Base-by-base conservation (phyloP, 2,888 invertebrate species). In the Zaprionus obscuricornis region DNA sequence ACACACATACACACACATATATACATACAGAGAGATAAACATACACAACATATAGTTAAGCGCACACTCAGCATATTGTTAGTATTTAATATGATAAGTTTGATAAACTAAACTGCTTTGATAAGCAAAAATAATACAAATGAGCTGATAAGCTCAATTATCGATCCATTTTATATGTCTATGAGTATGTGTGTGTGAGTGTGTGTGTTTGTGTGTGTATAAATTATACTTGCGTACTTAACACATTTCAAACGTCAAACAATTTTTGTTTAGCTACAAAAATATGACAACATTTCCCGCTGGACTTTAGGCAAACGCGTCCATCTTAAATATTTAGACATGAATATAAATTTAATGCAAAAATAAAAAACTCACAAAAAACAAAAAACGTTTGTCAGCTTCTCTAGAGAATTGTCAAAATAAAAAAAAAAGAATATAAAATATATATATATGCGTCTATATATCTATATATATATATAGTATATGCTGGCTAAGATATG, bases 91-190 rank as follows among this genome's bases (percentile, higher is more conserved):
- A 82, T 81, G 77, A 56, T 62, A 62, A 57, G 45, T 56, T 29
- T 36, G 85, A 85, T 85, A 78, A 85, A 66, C 64, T 52, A 57
- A 77, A 78, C 50, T 64, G 85, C 78, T 60, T 78, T 62, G 78
- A 78, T 78, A 78, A 78, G 85, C 78, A 54, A 67, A 74, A 83
- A 67, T 67, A 57, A 39, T 66, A 42, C 50, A 65, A 66, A 62
- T 55, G 45, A 60, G 79, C 84, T 85, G 78, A 78, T 78, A 78
- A 85, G 85, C 65, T 62, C 67, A 85, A 71, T 83, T 78, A 85
- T 78, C 78, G 78, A 78, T 85, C 85, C 58, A 47, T 46, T 47
- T 47, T 8, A 7, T 10, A 10, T 13, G 24, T 34, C 5, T n/a
- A 3, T 14, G 46, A 4, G 22, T 20, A n/a, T 45, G 7, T 26